Percentiles rank a stretch among this genome's conserved stretches.
phyloP scores from a whole-genome alignment of 2,888 invertebrate species.

The Sceliomorpha sp. region DNA sequence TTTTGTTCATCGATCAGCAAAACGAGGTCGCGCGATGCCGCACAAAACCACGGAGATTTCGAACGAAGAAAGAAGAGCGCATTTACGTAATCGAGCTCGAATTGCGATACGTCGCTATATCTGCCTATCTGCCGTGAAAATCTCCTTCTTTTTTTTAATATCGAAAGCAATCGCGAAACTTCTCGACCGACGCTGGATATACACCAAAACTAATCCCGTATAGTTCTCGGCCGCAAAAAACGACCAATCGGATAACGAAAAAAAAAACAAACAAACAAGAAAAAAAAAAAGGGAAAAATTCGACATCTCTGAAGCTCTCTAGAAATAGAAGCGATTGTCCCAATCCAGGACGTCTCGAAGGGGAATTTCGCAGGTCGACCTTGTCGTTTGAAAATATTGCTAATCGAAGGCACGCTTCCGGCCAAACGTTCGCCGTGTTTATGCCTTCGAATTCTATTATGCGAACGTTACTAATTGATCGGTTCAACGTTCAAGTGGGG shows the following conservation, averaged over 20 bases:
- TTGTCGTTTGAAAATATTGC: background rate
- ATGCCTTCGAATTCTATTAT: background rate
- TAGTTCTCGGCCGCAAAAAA: too few relatives aligned
- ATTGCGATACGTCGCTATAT: slow-evolving; percentile 23
- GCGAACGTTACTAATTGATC: slow-evolving; percentile 13
- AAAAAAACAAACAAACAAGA: too few relatives aligned
- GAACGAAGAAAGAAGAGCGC: slow-evolving; percentile 33
- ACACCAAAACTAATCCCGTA: too few relatives aligned
- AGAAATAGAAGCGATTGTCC: too few relatives aligned
- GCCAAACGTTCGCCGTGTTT: background rate
- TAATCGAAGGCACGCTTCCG: background rate
- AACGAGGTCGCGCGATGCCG: slow-evolving; percentile 30
- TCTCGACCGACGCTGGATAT: too few relatives aligned
- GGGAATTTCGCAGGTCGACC: too few relatives aligned
- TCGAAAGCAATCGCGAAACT: background rate
- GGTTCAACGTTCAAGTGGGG: slow-evolving; percentile 33
- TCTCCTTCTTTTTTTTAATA: slow-evolving; percentile 1
- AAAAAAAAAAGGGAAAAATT: too few relatives aligned
- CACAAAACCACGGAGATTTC: slow-evolving; percentile 29
- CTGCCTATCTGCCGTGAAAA: slow-evolving; percentile 15
- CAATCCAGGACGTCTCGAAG: too few relatives aligned
- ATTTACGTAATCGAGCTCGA: slow-evolving; percentile 31
- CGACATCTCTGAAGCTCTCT: too few relatives aligned
- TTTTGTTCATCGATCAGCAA: too few relatives aligned
- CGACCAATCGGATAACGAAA: too few relatives aligned